Base-by-base conservation (phyloP, 2,888 invertebrate species). In the Tiliacea aurago region DNA sequence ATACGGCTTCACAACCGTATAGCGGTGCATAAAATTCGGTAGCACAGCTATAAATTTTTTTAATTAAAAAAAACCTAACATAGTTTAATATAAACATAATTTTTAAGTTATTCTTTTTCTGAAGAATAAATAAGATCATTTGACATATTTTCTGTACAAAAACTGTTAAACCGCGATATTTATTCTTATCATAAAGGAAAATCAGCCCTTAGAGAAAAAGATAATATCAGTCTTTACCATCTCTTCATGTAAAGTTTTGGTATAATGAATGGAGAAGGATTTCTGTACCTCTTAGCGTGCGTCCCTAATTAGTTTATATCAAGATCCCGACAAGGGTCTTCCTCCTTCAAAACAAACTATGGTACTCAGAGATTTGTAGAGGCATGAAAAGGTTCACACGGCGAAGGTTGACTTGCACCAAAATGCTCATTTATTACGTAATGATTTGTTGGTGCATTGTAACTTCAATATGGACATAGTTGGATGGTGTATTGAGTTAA, bases 321-420 rank as follows among this genome's bases (percentile, higher is more conserved):
- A 84, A 76, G 58, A 81, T 75, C 15, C 7, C 51, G 53, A 51
- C 11, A 53, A 78, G 70, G 70, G 59, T 63, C 33, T 61, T 56
- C 62, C 76, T 59, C 28, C 67, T 84, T 81, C 64, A 70, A 49
- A 76, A 70, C 56, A 66, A 59, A 65, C 67, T 81, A 81, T 70
- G 82, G 82, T 66, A 33, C 81, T 84, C 56, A 43, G 41, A 67
- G 64, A 58, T 65, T 61, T 68, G 83, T 70, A 45, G 61, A 15
- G 70, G 67, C 67, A 71, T 82, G 70, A 70, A 81, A 84, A 67
- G 85, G 70, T 70, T 70, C 81, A 65, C 68, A 81, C 65, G 51
- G 23, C 1, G 51, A 68, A 56, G 53, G 51, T 66, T 51, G 41
- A n/a, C n/a, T n/a, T n/a, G n/a, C n/a, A n/a, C n/a, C n/a, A n/a